Evolutionary conservation across 2,888 invertebrate genomes (phyloP).

Genomic region (Scaptomyza cyrtandrae): DNA sequence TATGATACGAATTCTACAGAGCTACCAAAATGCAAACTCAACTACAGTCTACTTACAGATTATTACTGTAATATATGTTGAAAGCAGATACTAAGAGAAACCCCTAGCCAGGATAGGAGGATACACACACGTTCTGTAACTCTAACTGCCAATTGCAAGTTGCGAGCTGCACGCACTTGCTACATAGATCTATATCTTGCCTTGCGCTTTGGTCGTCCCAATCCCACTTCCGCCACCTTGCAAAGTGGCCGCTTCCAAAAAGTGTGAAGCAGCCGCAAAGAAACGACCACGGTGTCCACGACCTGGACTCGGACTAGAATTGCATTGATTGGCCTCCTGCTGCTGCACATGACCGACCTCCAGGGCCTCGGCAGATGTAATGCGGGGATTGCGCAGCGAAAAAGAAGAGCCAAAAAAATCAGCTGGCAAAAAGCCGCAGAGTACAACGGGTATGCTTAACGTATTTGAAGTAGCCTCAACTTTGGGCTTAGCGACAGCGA

Average conservation of each 20-base stretch:
- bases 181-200: slow-evolving; percentile 41
- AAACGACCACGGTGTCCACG: slow-evolving; percentile 71
- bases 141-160: slow-evolving; percentile 20
- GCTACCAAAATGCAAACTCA: slow-evolving; percentile 39
- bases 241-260: slow-evolving; percentile 62
- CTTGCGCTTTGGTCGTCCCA: slow-evolving; percentile 10
- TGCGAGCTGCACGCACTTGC: slow-evolving; percentile 68
- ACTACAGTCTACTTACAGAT: slow-evolving; percentile 1
- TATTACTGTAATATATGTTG: slow-evolving; percentile 6
- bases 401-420: slow-evolving; percentile 79
- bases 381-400: slow-evolving; percentile 61
- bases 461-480: slow-evolving; percentile 49
- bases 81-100: slow-evolving; percentile 50
- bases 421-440: slow-evolving; percentile 85
- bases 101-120: slow-evolving; percentile 35
- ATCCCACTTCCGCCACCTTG: slow-evolving; percentile 26
- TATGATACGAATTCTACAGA: slow-evolving; percentile 18
- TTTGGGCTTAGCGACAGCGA: slow-evolving; percentile 7
- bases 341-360: slow-evolving; percentile 57
- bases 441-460: slow-evolving; percentile 84
- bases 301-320: slow-evolving; percentile 32
- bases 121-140: slow-evolving; percentile 9
- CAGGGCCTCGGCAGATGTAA: slow-evolving; percentile 56
- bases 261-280: slow-evolving; percentile 72
- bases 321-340: slow-evolving; percentile 13